Evolutionary conservation across 1,140 invertebrate genomes (phyloP).

Genomic region (Dysdera silvatica): DNA sequence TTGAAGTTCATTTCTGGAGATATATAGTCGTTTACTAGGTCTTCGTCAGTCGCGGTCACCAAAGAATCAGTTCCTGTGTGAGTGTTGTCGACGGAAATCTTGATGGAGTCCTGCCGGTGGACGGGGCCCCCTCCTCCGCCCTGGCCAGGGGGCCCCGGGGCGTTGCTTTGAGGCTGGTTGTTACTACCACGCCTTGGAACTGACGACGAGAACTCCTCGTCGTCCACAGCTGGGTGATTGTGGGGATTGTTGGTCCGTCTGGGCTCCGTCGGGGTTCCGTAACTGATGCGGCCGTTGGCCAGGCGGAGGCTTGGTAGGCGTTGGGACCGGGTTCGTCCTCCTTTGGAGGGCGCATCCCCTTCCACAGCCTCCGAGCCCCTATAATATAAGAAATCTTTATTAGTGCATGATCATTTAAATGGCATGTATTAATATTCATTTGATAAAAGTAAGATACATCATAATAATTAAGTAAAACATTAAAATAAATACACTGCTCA

Average conservation of each 20-base stretch:
- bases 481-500: too few species aligned
- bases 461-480: too few species aligned
- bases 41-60: conserved; percentile 18
- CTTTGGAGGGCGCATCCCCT: conserved; percentile 9
- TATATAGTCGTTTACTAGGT: conserved; percentile 64
- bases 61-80: conserved; percentile 22
- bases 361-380: conserved; percentile 22
- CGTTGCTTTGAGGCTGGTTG: neutral
- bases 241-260: too few species aligned
- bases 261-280: conserved; percentile 5
- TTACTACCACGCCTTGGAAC: conserved; percentile 3
- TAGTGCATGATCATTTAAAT: neutral
- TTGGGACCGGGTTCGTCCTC: neutral
- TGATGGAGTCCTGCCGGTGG: conserved; percentile 26
- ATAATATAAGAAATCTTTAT: neutral
- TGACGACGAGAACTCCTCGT: conserved; percentile 8
- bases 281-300: conserved; percentile 48
- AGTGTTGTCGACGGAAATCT: conserved; percentile 23
- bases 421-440: too few species aligned
- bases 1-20: conserved; percentile 53
- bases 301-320: conserved; percentile 47
- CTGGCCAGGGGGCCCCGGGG: conserved; percentile 4
- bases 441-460: too few species aligned
- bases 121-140: conserved; percentile 16
- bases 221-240: too few species aligned